These are phyloP conservation scores for Ornithoptera priamus DNA, from an alignment of 2,888 invertebrate genomes.

Conservation along the genomic window DNA sequence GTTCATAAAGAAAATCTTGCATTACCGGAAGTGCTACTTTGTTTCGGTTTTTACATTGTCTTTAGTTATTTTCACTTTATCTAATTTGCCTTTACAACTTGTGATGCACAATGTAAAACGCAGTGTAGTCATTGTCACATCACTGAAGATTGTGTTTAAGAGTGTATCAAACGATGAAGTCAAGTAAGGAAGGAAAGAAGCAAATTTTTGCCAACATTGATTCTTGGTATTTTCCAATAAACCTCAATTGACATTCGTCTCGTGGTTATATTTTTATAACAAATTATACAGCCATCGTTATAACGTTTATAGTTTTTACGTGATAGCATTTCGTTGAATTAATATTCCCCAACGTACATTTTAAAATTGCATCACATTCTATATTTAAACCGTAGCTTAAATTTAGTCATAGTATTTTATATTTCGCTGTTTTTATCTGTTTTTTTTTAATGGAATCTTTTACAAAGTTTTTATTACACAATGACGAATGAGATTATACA, in stretches of 20 bases:
- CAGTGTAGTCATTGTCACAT: too few species aligned
- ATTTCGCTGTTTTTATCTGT: neutral
- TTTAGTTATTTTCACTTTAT: too few species aligned
- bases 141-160: too few species aligned
- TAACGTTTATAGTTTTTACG: conserved; percentile 24
- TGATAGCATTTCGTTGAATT: conserved; percentile 4
- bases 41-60: too few species aligned
- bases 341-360: conserved; percentile 6
- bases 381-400: neutral
- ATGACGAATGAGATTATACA: too few species aligned
- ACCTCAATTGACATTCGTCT: conserved; percentile 16
- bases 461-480: neutral
- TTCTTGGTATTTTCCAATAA: neutral
- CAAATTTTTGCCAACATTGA: neutral
- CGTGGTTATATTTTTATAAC: conserved; percentile 7
- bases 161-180: too few species aligned
- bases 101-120: too few species aligned
- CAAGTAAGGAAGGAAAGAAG: neutral
- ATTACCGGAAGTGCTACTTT: too few species aligned
- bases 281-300: conserved; percentile 10
- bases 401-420: too few species aligned
- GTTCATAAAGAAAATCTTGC: neutral
- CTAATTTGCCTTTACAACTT: too few species aligned
- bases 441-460: neutral
- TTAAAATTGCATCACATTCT: neutral